These are phyloP conservation scores for Microcaecilia unicolor DNA, from an alignment of 2,797 vertebrate genomes.

Conservation along the genomic window DNA sequence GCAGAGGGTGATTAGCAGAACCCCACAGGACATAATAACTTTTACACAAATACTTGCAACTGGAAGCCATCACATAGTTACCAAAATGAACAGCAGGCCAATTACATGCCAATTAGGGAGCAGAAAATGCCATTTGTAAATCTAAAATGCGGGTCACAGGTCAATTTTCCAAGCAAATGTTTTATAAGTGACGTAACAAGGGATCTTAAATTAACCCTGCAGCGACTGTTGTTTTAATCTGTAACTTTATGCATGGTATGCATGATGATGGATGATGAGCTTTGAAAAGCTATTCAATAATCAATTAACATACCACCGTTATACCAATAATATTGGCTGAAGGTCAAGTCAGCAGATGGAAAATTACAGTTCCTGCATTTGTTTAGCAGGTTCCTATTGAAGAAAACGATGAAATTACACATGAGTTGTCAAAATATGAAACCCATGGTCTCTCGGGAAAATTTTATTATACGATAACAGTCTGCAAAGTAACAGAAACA, in stretches of 20 bases:
- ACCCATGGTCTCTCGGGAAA: no score
- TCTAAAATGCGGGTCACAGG: constrained; percentile 9
- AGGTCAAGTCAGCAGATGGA: no score
- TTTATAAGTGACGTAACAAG: constrained; percentile 4
- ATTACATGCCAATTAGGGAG: constrained; percentile 27
- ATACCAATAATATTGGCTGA: no score
- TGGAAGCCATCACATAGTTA: constrained; percentile 9
- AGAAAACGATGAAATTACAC: no score
- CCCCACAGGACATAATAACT: neutral
- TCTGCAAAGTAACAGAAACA: no score
- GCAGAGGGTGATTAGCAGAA: neutral
- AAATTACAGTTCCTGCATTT: no score
- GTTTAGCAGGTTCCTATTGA: no score
- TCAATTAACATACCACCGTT: no score
- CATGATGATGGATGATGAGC: neutral
- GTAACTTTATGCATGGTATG: neutral
- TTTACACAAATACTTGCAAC: constrained; percentile 7
- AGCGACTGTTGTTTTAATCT: constrained; percentile 3
- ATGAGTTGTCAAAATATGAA: no score
- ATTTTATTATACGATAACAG: no score
- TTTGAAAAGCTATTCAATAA: neutral
- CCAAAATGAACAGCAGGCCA: constrained; percentile 22
- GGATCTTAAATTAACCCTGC: constrained; percentile 5
- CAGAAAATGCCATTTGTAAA: constrained; percentile 20
- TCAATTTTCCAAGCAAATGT: constrained; percentile 13